phyloP scores from a whole-genome alignment of 1,140 invertebrate genomes.

The Parasteatoda tepidariorum region DNA sequence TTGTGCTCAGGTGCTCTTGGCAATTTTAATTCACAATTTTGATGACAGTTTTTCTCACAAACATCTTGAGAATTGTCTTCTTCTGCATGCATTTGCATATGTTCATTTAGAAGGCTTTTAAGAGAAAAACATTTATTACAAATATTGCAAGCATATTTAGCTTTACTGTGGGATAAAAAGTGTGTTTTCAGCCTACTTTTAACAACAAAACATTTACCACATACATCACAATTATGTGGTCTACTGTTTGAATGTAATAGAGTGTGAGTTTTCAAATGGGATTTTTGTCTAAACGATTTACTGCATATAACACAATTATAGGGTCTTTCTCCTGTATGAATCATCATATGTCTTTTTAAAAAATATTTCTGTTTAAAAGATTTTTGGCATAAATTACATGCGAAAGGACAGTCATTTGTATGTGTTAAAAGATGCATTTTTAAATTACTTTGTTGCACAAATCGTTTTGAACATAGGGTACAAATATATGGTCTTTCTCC shows the following conservation, averaged over 20 bases:
- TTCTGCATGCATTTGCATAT: conserved; percentile 68
- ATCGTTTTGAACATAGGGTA: conserved; percentile 44
- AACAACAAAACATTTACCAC: conserved; percentile 52
- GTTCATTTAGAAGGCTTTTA: conserved; percentile 67
- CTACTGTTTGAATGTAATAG: conserved; percentile 44
- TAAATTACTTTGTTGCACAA: conserved; percentile 75
- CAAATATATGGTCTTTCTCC: conserved; percentile 77
- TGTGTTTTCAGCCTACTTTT: conserved; percentile 51
- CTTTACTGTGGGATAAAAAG: conserved; percentile 67
- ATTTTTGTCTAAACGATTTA: conserved; percentile 53
- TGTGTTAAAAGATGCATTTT: conserved; percentile 86
- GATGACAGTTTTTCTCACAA: conserved; percentile 70
- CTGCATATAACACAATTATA: conserved; percentile 62
- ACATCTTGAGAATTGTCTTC: conserved; percentile 67
- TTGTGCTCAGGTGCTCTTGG: neutral
- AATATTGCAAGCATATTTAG: conserved; percentile 68
- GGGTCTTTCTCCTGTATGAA: conserved; percentile 62
- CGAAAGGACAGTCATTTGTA: conserved; percentile 79
- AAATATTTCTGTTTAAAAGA: conserved; percentile 93
- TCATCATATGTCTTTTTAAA: conserved; percentile 85
- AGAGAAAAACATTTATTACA: conserved; percentile 69
- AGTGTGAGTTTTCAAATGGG: conserved; percentile 52
- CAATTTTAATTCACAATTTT: conserved; percentile 67
- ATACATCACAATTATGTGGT: conserved; percentile 55
- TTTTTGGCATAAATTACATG: conserved; percentile 82